Base-by-base conservation (phyloP, 2,888 invertebrate species). In the Sylvicola cinctus region DNA sequence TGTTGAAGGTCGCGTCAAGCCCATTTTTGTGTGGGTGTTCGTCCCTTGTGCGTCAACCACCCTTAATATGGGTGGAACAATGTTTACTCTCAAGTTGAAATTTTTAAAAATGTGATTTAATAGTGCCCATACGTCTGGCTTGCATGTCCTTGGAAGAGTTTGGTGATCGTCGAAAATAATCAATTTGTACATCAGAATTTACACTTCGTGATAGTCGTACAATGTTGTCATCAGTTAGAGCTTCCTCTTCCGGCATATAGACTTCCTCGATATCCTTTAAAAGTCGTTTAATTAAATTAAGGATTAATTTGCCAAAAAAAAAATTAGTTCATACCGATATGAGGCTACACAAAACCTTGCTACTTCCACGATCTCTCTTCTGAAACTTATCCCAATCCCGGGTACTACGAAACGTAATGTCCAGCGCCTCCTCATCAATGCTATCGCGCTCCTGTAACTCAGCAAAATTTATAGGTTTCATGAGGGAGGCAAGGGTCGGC, bases 311-410 rank as follows among this genome's bases (percentile, higher is more conserved):
- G 3, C 10, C 4, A 8, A 16, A 7, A 32, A 17, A 32, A 16
- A 11, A 16, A 4, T 17, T 32, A 11, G 4, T 4, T 17, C 12
- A 16, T 31, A 35, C 35, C 30, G 31, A 31, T n/a, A 16, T 25
- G 6, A 31, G 16, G 10, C 26, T 31, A 8, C 35, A 35, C 10
- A 35, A 4, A 26, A 30, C 27, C 31, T 35, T 35, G n/a, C 27
- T 31, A 26, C 35, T 35, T n/a, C 31, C 35, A 3, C 35, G 31
- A 7, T 26, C 12, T 15, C 26, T 12, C 23, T 30, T 26, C 7
- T n/a, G n/a, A 12, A 6, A 20, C 8, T 20, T 20, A 8, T 20
- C 20, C 20, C 20, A 20, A 20, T 20, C 20, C 8, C 20, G 20
- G n/a, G n/a, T n/a, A 20, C 20, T 20, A 8, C 31, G 31, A 30